Evolutionary conservation across 2,113 vertebrate genomes (phyloP).

Genomic region (Bufo gargarizans): DNA sequence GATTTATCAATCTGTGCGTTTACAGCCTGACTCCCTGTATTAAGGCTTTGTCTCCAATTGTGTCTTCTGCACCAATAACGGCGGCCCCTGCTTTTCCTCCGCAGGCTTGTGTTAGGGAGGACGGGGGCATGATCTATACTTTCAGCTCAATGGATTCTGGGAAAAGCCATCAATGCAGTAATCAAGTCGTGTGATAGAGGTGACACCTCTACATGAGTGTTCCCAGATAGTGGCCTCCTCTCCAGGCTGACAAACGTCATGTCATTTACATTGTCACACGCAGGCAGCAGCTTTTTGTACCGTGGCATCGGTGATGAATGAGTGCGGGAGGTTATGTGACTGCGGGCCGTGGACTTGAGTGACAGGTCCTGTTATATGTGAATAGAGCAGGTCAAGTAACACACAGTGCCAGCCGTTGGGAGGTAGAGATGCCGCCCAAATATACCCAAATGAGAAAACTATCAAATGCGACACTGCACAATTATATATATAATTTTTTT

Average conservation of each 20-base stretch:
- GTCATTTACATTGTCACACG: conserved; percentile 23
- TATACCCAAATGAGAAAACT: neutral
- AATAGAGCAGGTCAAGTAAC: neutral
- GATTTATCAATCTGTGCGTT: no score
- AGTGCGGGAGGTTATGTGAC: neutral
- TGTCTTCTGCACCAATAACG: neutral
- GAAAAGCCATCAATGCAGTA: conserved; percentile 55
- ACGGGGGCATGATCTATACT: conserved; percentile 5
- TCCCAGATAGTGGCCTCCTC: neutral
- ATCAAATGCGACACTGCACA: no score
- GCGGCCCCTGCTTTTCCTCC: neutral
- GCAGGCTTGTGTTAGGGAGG: neutral
- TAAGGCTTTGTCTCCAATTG: no score
- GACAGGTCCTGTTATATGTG: neutral
- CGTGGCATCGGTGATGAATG: neutral
- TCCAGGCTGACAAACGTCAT: neutral
- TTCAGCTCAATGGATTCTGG: conserved; percentile 1
- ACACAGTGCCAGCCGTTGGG: neutral
- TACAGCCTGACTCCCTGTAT: no score
- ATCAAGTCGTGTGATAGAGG: conserved; percentile 53
- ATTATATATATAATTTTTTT: no score
- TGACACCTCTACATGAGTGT: conserved; percentile 47
- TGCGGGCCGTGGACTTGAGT: neutral
- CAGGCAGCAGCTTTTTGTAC: neutral
- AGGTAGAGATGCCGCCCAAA: neutral